Evolutionary conservation across 2,113 vertebrate species (phyloP).

Genomic region (Marmota monax): DNA sequence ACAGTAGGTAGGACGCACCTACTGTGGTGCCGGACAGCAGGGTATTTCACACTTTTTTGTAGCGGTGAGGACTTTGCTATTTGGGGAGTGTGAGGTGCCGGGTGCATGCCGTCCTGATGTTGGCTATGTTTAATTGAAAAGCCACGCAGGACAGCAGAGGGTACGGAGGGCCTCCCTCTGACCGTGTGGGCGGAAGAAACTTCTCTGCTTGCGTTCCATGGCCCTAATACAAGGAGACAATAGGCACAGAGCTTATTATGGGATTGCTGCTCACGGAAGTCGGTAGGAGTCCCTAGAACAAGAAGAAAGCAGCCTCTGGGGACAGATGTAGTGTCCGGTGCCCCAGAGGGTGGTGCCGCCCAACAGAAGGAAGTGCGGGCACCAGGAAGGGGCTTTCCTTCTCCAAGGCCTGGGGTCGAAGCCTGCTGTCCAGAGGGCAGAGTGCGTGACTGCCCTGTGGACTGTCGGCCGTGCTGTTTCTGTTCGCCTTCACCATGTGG

Average conservation of each 20-base stretch:
- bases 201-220: no score
- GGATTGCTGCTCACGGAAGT: not conserved
- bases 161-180: not conserved
- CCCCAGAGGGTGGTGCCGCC: not conserved
- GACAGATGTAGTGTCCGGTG: not conserved
- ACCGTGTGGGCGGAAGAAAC: not conserved
- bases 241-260: not conserved
- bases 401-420: not conserved
- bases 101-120: not conserved
- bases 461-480: not conserved
- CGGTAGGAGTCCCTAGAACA: not conserved
- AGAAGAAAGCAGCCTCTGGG: not conserved
- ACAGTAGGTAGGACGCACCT: not conserved
- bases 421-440: not conserved
- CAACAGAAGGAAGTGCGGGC: not conserved
- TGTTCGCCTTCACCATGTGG: not conserved
- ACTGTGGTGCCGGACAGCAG: not conserved
- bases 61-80: not conserved
- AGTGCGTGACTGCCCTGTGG: not conserved
- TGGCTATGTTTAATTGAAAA: conserved; percentile 39
- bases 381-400: not conserved
- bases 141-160: conserved; percentile 20
- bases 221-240: not conserved
- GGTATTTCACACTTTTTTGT: not conserved
- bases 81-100: conserved; percentile 32